These are phyloP conservation scores for Pseudochromis fuscus DNA, from an alignment of 2,797 vertebrate genomes.

Conservation along the genomic window DNA sequence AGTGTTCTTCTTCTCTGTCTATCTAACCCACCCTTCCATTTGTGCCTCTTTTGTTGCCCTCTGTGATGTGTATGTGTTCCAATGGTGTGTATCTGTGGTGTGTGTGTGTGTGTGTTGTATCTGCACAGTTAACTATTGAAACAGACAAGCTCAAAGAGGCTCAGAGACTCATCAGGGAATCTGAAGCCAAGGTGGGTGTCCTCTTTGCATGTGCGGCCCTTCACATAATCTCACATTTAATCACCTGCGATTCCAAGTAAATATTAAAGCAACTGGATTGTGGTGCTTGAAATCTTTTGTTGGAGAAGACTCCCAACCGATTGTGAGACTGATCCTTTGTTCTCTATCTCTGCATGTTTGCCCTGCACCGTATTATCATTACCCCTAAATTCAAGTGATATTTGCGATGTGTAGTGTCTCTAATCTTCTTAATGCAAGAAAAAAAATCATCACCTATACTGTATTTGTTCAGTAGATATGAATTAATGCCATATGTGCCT, in stretches of 20 bases:
- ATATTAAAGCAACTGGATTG: background rate
- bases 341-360: constrained; percentile 30
- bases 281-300: constrained; percentile 13
- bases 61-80: constrained; percentile 50
- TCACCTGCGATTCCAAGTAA: constrained; percentile 34
- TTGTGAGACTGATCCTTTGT: constrained; percentile 11
- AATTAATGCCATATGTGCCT: background rate
- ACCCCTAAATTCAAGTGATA: background rate
- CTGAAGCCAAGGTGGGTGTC: constrained; percentile 86
- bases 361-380: background rate
- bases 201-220: constrained; percentile 63
- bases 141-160: constrained; percentile 85
- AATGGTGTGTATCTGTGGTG: constrained; percentile 48
- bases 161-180: constrained; percentile 84
- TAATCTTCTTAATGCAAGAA: background rate
- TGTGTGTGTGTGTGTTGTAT: constrained; percentile 58
- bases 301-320: constrained; percentile 1
- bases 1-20: constrained; percentile 63
- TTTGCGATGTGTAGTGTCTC: background rate
- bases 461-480: background rate
- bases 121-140: constrained; percentile 86
- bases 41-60: constrained; percentile 72
- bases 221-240: constrained; percentile 33
- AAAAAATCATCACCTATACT: background rate
- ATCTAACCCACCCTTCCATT: constrained; percentile 67